Evolutionary conservation across 2,888 invertebrate species (phyloP).

Genomic region (Heliconius charithonia): DNA sequence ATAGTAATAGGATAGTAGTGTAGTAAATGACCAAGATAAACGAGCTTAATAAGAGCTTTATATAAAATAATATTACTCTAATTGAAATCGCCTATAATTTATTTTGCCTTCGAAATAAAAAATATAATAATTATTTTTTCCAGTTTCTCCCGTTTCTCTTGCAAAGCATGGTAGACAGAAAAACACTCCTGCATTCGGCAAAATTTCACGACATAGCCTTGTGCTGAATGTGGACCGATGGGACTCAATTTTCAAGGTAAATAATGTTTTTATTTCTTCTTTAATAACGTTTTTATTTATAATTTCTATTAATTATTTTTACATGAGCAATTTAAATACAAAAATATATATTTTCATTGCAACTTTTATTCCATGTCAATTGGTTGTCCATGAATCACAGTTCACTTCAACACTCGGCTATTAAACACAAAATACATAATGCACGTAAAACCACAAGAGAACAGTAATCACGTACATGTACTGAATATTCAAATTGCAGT

Average conservation of each 20-base stretch:
- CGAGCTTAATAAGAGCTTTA: not conserved
- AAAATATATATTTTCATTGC: no score
- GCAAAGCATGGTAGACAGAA: no score
- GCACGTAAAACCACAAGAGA: slow-evolving; percentile 6
- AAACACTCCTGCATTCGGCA: no score
- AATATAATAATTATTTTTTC: not conserved
- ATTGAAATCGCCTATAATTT: not conserved
- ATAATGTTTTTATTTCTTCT: no score
- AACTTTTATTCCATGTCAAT: no score
- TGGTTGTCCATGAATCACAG: not conserved
- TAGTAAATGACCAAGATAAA: not conserved
- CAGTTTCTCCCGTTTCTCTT: no score
- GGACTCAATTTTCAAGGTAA: no score
- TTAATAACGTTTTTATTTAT: no score
- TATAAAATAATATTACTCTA: not conserved
- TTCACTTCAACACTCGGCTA: not conserved
- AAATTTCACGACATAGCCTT: no score
- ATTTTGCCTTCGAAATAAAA: not conserved
- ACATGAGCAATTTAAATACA: no score
- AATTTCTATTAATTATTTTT: no score
- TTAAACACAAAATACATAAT: slow-evolving; percentile 7
- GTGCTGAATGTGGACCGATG: no score
- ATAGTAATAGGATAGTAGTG: not conserved
- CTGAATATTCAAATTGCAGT: slow-evolving; percentile 37
- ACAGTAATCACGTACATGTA: slow-evolving; percentile 18